These are phyloP conservation scores for Oxycera nigricornis DNA, from an alignment of 2,888 invertebrate species.

Conservation along the genomic window DNA sequence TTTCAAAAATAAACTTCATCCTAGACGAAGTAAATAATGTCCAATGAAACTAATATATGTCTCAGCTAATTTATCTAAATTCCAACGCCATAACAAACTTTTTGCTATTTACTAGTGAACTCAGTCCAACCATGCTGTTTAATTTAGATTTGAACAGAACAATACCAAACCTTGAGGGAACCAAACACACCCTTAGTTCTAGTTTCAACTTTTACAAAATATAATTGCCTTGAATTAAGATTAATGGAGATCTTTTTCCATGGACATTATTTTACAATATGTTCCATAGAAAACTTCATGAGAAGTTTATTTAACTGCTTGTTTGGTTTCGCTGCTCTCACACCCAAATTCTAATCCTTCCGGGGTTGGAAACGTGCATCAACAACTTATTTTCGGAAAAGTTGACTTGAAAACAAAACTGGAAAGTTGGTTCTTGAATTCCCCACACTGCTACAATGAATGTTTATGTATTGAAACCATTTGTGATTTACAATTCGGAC, in stretches of 20 bases:
- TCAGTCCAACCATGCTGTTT: too few relatives aligned
- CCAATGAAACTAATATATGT: too few relatives aligned
- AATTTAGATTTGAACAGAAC: too few relatives aligned
- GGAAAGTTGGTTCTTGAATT: conserved; percentile 23
- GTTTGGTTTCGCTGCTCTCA: neutral
- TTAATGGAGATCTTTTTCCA: conserved; percentile 16
- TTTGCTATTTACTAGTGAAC: too few relatives aligned
- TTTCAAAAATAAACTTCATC: too few relatives aligned
- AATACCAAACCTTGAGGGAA: too few relatives aligned
- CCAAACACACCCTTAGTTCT: neutral
- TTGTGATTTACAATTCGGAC: conserved; percentile 32
- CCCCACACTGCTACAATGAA: neutral
- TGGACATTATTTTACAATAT: conserved; percentile 21
- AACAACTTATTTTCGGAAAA: neutral
- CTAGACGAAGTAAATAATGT: too few relatives aligned
- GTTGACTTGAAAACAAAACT: neutral
- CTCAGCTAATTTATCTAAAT: too few relatives aligned
- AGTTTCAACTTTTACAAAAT: neutral
- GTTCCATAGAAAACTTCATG: neutral
- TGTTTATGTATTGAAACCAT: conserved; percentile 5
- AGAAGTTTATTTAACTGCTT: neutral
- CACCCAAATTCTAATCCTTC: neutral
- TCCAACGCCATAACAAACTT: too few relatives aligned
- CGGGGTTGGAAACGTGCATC: neutral
- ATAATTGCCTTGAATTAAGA: conserved; percentile 29